Percentiles rank a stretch among this genome's conserved stretches.
Conservation (phyloP, 2,888 invertebrate genomes). For the Conops quadrifasciatus region DNA sequence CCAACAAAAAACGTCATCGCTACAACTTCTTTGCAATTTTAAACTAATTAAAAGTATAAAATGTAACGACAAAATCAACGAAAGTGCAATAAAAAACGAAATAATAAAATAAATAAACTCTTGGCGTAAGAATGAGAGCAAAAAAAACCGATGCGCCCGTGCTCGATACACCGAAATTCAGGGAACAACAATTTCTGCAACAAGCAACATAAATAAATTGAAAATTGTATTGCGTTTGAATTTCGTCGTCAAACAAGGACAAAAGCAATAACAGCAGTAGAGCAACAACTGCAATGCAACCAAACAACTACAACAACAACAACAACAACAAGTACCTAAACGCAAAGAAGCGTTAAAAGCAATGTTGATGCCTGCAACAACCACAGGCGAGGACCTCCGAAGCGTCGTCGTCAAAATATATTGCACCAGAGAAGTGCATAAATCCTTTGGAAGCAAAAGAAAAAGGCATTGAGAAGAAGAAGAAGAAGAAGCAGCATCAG, state of each 20-base stretch:
- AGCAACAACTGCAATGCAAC: background rate
- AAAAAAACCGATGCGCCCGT: no score
- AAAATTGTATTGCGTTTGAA: constrained; percentile 17
- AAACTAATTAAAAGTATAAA: no score
- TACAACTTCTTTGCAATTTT: no score
- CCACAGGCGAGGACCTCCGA: constrained; percentile 30
- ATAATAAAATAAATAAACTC: no score
- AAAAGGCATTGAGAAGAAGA: background rate
- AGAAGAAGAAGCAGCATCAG: background rate
- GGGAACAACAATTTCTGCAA: constrained; percentile 8
- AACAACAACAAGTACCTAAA: background rate
- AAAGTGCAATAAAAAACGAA: no score
- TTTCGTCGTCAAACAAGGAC: constrained; percentile 11
- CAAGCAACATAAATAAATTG: constrained; percentile 30
- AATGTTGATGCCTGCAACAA: background rate
- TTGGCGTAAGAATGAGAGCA: background rate
- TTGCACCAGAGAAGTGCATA: constrained; percentile 50
- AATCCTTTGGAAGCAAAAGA: constrained; percentile 49
- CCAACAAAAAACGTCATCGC: no score
- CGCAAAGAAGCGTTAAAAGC: constrained; percentile 1
- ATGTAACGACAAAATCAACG: no score
- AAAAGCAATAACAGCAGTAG: background rate
- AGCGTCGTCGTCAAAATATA: constrained; percentile 41
- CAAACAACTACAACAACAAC: background rate
- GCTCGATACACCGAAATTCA: background rate